A percentile compares a stretch with the other conserved stretches of the same genome.
phyloP scores from a whole-genome alignment of 2,797 vertebrate genomes.

The Iguana delicatissima region DNA sequence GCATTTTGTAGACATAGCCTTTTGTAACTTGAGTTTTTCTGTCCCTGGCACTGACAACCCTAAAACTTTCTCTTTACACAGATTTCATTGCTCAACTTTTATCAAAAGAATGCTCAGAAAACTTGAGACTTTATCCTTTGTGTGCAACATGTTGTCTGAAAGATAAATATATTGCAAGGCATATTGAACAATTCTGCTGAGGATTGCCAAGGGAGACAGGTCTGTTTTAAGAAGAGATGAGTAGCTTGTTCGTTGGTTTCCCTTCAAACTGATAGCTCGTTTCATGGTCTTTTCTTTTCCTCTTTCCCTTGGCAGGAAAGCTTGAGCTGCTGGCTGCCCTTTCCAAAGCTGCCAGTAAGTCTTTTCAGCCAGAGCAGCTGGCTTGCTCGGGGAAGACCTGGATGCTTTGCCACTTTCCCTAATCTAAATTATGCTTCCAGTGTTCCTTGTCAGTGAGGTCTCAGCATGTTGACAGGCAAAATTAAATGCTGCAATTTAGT shows the following conservation, averaged over 20 bases:
- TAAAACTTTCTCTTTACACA: background rate
- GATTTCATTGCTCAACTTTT: background rate
- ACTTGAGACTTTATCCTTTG: slow-evolving; percentile 32
- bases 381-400: slow-evolving; percentile 11
- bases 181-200: slow-evolving; percentile 3
- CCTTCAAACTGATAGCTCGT: slow-evolving; percentile 3
- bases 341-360: slow-evolving; percentile 28
- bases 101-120: background rate
- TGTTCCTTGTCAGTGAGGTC: slow-evolving; percentile 12
- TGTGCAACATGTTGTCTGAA: background rate
- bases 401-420: slow-evolving; percentile 4
- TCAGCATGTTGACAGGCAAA: slow-evolving; percentile 20
- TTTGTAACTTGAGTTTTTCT: background rate
- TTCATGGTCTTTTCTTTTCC: background rate
- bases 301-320: slow-evolving; percentile 4
- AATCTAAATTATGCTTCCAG: slow-evolving; percentile 25
- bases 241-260: slow-evolving; percentile 4
- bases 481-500: slow-evolving; percentile 32
- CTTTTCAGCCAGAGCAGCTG: slow-evolving; percentile 13
- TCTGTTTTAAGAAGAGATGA: slow-evolving; percentile 18
- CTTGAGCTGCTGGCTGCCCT: slow-evolving; percentile 1
- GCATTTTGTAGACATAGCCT: background rate
- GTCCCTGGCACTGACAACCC: background rate
- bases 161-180: background rate
- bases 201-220: background rate